A percentile compares a stretch with the other conserved stretches of the same genome.
Evolutionary conservation across 2,888 invertebrate genomes (phyloP).

Genomic region (Lepetodrilus schrolli): DNA sequence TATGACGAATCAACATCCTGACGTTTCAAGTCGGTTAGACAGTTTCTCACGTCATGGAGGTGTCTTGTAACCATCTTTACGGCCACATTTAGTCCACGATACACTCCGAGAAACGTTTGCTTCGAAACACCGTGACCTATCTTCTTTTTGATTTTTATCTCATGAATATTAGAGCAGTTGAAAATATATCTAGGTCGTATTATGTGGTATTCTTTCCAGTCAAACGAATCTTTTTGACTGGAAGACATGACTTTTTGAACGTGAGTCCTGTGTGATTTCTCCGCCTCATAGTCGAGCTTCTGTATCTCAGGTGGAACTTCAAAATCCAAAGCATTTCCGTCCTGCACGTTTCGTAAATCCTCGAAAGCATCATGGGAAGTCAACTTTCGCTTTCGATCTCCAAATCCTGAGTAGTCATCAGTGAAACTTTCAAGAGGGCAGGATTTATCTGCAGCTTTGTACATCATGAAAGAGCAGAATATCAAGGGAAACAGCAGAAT

Average conservation of each 20-base stretch:
- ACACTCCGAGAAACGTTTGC: slow-evolving; percentile 67
- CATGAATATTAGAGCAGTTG: slow-evolving; percentile 66
- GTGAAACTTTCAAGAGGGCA: slow-evolving; percentile 26
- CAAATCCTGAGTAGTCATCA: slow-evolving; percentile 31
- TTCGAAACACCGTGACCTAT: slow-evolving; percentile 72
- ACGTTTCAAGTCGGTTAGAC: slow-evolving; percentile 54
- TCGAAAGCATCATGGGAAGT: neutral
- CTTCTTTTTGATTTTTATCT: slow-evolving; percentile 61
- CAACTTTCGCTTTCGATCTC: slow-evolving; percentile 9
- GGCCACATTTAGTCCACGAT: slow-evolving; percentile 57
- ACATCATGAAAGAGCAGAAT: slow-evolving; percentile 25
- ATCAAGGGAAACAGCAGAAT: slow-evolving; percentile 18
- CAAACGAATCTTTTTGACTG: neutral
- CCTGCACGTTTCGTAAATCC: slow-evolving; percentile 14
- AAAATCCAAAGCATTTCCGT: slow-evolving; percentile 9
- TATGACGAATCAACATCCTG: slow-evolving; percentile 16
- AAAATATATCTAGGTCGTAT: slow-evolving; percentile 45
- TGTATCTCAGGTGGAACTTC: neutral
- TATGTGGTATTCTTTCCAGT: neutral
- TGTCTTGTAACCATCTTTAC: slow-evolving; percentile 73
- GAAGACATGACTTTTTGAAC: neutral
- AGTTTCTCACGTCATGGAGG: slow-evolving; percentile 64
- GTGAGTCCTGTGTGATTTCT: neutral
- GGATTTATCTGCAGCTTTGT: neutral
- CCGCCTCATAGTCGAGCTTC: neutral